A percentile compares a stretch with the other conserved stretches of the same genome.
Evolutionary conservation across 2,797 vertebrate genomes (phyloP).

Genomic region (Ciconia nigra): DNA sequence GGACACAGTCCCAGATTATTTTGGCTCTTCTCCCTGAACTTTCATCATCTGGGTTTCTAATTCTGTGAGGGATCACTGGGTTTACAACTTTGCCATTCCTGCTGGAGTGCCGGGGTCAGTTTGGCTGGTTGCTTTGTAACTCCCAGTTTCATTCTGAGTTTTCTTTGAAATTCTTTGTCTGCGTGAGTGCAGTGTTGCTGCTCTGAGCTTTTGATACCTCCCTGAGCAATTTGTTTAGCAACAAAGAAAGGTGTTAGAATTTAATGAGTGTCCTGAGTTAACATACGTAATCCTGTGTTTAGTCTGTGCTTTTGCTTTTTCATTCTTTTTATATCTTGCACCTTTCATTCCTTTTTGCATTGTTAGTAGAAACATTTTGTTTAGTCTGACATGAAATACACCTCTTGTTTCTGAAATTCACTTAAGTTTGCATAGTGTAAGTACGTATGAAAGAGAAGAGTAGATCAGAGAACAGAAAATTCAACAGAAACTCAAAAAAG

Average conservation of each 20-base stretch:
- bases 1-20: slow-evolving; percentile 14
- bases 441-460: neutral
- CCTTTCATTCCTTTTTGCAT: neutral
- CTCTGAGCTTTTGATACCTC: slow-evolving; percentile 20
- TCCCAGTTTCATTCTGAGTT: neutral
- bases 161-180: slow-evolving; percentile 3
- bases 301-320: neutral
- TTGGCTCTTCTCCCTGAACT: slow-evolving; percentile 14
- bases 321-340: neutral
- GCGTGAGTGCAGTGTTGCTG: neutral
- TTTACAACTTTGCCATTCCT: slow-evolving; percentile 43
- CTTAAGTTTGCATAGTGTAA: neutral
- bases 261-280: slow-evolving; percentile 31
- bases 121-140: slow-evolving; percentile 32
- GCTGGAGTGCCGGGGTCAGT: neutral
- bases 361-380: neutral
- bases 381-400: neutral
- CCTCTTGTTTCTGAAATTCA: neutral
- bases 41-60: slow-evolving; percentile 51
- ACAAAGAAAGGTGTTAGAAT: slow-evolving; percentile 34
- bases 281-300: neutral
- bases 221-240: slow-evolving; percentile 49
- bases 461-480: neutral
- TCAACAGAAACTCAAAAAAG: neutral
- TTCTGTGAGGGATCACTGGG: slow-evolving; percentile 3